Conservation (phyloP, 2,888 invertebrate genomes). For the Capitulum mitella region DNA sequence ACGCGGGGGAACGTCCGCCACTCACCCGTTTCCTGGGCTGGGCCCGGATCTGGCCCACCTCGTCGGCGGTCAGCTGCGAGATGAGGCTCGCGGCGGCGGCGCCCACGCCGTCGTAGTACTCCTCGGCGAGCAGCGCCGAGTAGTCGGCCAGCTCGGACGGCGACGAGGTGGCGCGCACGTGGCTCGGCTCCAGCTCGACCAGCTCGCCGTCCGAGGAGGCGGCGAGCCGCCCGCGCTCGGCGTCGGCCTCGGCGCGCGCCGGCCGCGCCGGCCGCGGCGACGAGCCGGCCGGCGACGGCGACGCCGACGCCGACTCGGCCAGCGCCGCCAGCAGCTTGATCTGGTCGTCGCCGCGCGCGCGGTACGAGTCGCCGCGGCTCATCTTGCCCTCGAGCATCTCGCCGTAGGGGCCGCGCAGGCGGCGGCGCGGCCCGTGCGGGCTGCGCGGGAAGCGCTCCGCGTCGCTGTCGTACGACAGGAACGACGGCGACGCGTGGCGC, state of each 20-base stretch:
- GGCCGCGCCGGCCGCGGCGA: neutral
- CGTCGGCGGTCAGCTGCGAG: neutral
- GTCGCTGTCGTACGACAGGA: constrained; percentile 20
- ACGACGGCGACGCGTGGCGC: neutral
- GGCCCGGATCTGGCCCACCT: constrained; percentile 4
- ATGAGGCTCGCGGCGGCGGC: neutral
- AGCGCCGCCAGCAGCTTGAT: neutral
- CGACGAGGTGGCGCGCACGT: constrained; percentile 9
- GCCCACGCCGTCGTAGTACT: constrained; percentile 9
- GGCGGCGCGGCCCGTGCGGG: constrained; percentile 10
- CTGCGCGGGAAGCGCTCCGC: neutral
- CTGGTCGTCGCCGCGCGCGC: neutral
- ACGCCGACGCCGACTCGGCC: constrained; percentile 6
- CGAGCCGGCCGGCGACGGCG: neutral
- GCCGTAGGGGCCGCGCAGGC: constrained; percentile 26
- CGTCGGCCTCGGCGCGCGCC: too few relatives aligned
- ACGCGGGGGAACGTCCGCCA: too few relatives aligned
- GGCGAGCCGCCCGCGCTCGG: neutral
- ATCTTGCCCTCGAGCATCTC: constrained; percentile 27
- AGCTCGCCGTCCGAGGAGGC: neutral
- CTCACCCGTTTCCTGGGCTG: constrained; percentile 20
- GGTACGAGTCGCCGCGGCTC: constrained; percentile 14
- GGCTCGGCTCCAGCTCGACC: neutral
- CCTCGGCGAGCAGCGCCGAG: constrained; percentile 1
- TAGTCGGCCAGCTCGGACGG: constrained; percentile 2